Conservation (phyloP, 1,140 invertebrate species). For the Drosophila sproati region DNA sequence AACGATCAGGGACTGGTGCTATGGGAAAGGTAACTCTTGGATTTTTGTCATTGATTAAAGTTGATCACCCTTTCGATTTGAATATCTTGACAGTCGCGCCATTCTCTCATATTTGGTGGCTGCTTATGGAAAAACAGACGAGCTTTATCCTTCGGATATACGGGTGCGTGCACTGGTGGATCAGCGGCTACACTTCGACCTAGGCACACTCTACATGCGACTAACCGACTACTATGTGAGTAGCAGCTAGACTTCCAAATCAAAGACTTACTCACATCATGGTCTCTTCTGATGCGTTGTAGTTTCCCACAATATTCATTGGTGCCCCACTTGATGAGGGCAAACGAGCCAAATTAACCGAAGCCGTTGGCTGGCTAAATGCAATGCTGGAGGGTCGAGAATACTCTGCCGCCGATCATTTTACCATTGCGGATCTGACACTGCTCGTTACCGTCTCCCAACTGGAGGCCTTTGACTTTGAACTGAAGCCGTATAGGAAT, state of each 20-base stretch:
- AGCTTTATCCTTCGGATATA: constrained; percentile 89
- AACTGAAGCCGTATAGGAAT: constrained; percentile 65
- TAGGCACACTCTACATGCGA: constrained; percentile 87
- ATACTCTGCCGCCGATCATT: constrained; percentile 74
- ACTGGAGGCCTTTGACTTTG: constrained; percentile 77
- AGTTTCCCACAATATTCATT: constrained; percentile 85
- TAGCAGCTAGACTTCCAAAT: background rate
- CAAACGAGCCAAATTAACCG: constrained; percentile 85
- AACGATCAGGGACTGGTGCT: constrained; percentile 88
- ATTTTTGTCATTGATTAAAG: background rate
- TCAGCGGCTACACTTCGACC: constrained; percentile 90
- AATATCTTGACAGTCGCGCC: constrained; percentile 86
- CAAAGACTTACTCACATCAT: too few relatives aligned
- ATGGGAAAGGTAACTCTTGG: constrained; percentile 85
- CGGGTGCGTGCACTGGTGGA: constrained; percentile 89
- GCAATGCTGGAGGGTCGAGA: constrained; percentile 70
- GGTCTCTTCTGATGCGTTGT: too few relatives aligned
- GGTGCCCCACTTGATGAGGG: constrained; percentile 75
- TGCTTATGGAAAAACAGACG: constrained; percentile 88
- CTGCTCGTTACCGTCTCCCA: constrained; percentile 84
- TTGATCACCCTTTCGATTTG: rapidly evolving
- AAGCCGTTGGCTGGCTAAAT: constrained; percentile 80
- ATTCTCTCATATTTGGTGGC: constrained; percentile 90
- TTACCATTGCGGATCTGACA: constrained; percentile 87
- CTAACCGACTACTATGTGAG: constrained; percentile 86